phyloP scores from a whole-genome alignment of 2,888 invertebrate genomes.

The Hemistola chrysoprasaria region DNA sequence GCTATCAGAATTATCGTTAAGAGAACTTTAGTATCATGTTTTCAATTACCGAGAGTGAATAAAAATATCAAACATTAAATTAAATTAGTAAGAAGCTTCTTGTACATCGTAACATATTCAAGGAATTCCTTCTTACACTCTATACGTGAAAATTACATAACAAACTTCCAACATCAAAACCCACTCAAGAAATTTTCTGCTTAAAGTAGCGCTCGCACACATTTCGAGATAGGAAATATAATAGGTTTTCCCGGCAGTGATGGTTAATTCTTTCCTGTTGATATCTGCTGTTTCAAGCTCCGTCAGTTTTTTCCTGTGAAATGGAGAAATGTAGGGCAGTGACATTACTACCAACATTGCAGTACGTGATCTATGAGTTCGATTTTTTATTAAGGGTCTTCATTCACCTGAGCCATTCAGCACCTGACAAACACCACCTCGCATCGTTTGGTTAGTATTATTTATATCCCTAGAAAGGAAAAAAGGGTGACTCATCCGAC shows the following conservation, averaged over 20 bases:
- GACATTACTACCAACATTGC: conserved; percentile 29
- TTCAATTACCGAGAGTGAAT: conserved; percentile 19
- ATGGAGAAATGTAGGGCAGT: conserved; percentile 60
- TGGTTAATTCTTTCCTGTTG: conserved; percentile 29
- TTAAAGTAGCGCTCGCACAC: conserved; percentile 6
- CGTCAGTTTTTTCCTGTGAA: conserved; percentile 45
- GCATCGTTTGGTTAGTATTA: no score
- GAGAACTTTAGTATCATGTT: no score
- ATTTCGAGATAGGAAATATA: conserved; percentile 27
- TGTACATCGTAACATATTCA: conserved; percentile 6
- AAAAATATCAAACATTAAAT: neutral
- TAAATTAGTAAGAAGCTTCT: conserved; percentile 1
- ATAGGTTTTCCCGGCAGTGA: conserved; percentile 28
- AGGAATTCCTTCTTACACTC: conserved; percentile 6
- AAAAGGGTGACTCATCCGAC: no score
- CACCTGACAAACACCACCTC: no score
- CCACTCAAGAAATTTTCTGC: conserved; percentile 12
- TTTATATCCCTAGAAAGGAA: no score
- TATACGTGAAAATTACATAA: conserved; percentile 8
- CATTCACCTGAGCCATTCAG: no score
- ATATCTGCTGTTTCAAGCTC: conserved; percentile 42
- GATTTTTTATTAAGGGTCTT: no score
- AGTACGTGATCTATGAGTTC: conserved; percentile 3
- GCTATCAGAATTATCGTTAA: no score
- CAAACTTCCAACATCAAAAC: conserved; percentile 13